A percentile compares a stretch with the other conserved stretches of the same genome.
These are phyloP conservation scores for Ctenomys sociabilis DNA, from an alignment of 2,113 vertebrate species.

Conservation along the genomic window DNA sequence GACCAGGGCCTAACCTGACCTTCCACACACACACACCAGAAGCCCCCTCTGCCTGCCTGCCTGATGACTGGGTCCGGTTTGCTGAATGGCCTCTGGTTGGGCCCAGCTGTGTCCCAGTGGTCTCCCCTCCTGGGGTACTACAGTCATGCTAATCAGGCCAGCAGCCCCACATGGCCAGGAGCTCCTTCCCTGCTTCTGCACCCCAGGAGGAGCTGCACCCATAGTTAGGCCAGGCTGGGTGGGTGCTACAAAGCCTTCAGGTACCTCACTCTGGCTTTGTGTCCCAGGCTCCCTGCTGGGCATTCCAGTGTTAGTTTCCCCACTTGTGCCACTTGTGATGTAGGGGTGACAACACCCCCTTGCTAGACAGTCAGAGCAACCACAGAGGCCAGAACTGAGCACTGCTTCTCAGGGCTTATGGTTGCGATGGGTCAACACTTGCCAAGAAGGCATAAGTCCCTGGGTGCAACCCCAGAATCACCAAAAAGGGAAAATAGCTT, in stretches of 20 bases:
- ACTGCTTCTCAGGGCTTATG: not conserved
- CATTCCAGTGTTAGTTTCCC: not conserved
- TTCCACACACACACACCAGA: rapidly evolving
- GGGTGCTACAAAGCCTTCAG: not conserved
- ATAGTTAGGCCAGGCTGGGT: not conserved
- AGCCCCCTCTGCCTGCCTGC: not conserved
- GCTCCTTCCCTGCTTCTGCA: not conserved
- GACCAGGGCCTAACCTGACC: rapidly evolving
- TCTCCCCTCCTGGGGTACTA: not conserved
- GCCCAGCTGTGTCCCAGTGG: not conserved
- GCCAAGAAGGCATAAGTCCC: not conserved
- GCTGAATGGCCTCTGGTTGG: not conserved
- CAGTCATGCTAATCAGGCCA: not conserved
- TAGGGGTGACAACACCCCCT: rapidly evolving
- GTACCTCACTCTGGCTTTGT: not conserved
- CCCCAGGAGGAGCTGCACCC: not conserved
- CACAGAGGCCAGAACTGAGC: not conserved
- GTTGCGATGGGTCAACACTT: not conserved
- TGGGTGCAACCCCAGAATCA: not conserved
- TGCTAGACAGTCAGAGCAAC: too few relatives aligned
- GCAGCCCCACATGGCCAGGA: not conserved
- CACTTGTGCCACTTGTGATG: not conserved
- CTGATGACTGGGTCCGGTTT: too few relatives aligned
- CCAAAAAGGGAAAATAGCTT: not conserved
- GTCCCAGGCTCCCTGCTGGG: not conserved